These are phyloP conservation scores for Melanotaenia duboulayi DNA, from an alignment of 2,113 vertebrate species.

Conservation along the genomic window DNA sequence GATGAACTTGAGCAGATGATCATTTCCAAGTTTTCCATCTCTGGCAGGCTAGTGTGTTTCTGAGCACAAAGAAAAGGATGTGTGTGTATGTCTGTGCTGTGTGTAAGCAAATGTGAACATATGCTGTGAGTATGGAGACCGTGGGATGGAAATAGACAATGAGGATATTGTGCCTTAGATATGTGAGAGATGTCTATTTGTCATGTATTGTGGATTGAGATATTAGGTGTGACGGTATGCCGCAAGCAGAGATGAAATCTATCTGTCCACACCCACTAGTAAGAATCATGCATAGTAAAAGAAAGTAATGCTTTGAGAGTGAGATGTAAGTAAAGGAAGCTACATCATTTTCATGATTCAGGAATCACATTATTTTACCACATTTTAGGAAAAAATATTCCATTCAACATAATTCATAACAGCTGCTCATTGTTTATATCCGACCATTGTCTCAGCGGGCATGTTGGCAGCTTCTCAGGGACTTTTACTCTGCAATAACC, in stretches of 20 bases:
- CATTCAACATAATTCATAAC: slow-evolving; percentile 7
- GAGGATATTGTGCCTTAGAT: slow-evolving; percentile 55
- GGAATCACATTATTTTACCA: not conserved
- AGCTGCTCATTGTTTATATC: not conserved
- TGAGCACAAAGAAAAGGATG: slow-evolving; percentile 33
- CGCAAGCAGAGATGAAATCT: slow-evolving; percentile 48
- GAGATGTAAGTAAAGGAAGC: slow-evolving; percentile 18
- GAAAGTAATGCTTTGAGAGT: slow-evolving; percentile 32
- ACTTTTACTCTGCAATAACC: slow-evolving; percentile 12
- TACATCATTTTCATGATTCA: not conserved
- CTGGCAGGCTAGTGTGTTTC: slow-evolving; percentile 58
- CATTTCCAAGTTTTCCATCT: slow-evolving; percentile 63
- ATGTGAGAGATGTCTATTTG: slow-evolving; percentile 49
- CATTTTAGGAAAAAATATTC: not conserved
- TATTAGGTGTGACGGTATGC: slow-evolving; percentile 9
- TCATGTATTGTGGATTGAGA: slow-evolving; percentile 40
- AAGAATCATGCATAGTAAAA: slow-evolving; percentile 29
- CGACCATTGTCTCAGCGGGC: not conserved
- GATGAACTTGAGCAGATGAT: slow-evolving; percentile 65
- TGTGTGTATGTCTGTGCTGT: slow-evolving; percentile 18
- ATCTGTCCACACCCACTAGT: slow-evolving; percentile 30
- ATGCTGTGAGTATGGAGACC: slow-evolving; percentile 28
- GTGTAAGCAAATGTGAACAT: slow-evolving; percentile 9
- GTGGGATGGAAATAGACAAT: slow-evolving; percentile 57
- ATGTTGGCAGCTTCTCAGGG: not conserved